A percentile compares a stretch with the other conserved stretches of the same genome.
These are phyloP conservation scores for Drosophila repleta DNA, from an alignment of 1,140 invertebrate genomes.

Conservation along the genomic window DNA sequence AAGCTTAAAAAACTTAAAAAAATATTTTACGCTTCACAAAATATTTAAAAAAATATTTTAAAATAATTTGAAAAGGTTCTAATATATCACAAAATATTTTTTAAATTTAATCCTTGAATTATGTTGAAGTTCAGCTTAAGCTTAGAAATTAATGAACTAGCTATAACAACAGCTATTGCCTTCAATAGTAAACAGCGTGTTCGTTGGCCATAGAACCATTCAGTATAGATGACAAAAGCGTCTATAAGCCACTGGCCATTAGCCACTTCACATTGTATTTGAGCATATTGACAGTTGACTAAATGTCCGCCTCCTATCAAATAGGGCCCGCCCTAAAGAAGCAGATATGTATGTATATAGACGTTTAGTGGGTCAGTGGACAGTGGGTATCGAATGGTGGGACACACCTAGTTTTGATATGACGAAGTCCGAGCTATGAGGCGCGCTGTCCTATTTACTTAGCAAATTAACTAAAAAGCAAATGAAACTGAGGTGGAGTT, in stretches of 20 bases:
- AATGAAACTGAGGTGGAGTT: slow-evolving; percentile 22
- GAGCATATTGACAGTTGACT: background rate
- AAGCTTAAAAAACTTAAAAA: too few relatives aligned
- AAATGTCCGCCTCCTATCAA: background rate
- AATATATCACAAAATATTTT: too few relatives aligned
- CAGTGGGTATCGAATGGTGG: slow-evolving; percentile 18
- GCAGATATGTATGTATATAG: background rate
- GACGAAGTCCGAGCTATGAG: slow-evolving; percentile 50
- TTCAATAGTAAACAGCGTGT: too few relatives aligned
- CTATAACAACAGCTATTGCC: too few relatives aligned
- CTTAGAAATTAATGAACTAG: too few relatives aligned
- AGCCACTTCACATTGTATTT: background rate
- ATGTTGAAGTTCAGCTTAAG: too few relatives aligned
- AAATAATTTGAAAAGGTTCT: too few relatives aligned
- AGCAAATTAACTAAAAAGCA: slow-evolving; percentile 80
- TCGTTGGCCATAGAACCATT: too few relatives aligned
- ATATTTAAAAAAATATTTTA: too few relatives aligned
- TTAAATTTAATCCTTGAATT: too few relatives aligned
- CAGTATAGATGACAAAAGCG: too few relatives aligned
- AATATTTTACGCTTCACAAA: too few relatives aligned
- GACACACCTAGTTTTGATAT: slow-evolving; percentile 63
- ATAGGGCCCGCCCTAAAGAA: background rate
- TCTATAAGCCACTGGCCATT: background rate
- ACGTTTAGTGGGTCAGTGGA: slow-evolving; percentile 8
- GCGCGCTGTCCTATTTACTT: slow-evolving; percentile 63